Base-by-base conservation (phyloP, 2,797 vertebrate genomes). In the Falco columbarius region DNA sequence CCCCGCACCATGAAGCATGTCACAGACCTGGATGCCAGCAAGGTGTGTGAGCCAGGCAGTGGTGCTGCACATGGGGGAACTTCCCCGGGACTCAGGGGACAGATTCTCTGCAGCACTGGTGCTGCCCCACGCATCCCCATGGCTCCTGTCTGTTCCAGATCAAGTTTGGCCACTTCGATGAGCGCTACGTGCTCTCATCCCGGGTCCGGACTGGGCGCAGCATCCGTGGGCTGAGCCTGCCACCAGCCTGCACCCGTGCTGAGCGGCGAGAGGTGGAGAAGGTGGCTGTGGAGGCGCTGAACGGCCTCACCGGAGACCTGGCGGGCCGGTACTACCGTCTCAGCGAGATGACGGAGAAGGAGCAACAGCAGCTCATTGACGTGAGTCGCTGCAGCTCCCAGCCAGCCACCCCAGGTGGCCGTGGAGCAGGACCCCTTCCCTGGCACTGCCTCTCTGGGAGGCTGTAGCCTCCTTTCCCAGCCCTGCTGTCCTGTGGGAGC, bases 301-400 rank as follows among this genome's bases (percentile, higher is more conserved):
- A 90, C 0, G 99, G 99, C 52, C 98, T 99, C 92, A 98, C 98
- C 3, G 99, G 97, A 3, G 99, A 99, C 95, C 98, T 99, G 96
- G 27, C 97, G 0, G 99, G 99, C 74, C 98, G 84, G 51, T 99
- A 99, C 97, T 99, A 98, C 97, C 99, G 99, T 71, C 99, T 99
- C 63, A 98, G 98, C 7, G 98, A 98, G 74, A 99, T 99, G 99
- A 99, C 99, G 0, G 99, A 99, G 2, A 38, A 98, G 94, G 99
- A 99, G 85, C 99, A 99, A 92, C 99, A 99, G 92, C 99, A 99
- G 96, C 99, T 99, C 63, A 99, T 99, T 36, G 99, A 99, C 4
- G 99, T 99, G 97, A 98, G 99, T 91, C 29, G 3, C n/a, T 49
- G 54, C 67, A 61, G 59, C 16, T 21, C 54, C 22, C 1, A 0